These are phyloP conservation scores for Calidris pygmaea DNA, from an alignment of 2,113 vertebrate genomes.

Conservation along the genomic window DNA sequence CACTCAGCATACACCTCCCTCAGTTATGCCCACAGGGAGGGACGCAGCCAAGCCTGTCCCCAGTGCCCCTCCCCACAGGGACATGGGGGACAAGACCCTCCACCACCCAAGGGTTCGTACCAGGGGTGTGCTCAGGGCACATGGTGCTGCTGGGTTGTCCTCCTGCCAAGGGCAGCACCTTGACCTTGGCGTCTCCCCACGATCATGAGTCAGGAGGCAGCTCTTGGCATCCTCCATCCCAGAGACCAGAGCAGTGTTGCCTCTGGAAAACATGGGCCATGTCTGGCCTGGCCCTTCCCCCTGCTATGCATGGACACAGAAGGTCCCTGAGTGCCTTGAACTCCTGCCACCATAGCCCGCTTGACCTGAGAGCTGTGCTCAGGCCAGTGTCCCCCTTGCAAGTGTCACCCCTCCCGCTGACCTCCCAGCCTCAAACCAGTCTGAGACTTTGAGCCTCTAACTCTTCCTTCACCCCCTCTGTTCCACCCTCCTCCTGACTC, in stretches of 20 bases:
- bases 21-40: accelerated
- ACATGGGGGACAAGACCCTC: neutral
- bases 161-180: accelerated
- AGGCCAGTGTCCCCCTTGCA: neutral
- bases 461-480: neutral
- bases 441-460: neutral
- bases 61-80: neutral
- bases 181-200: neutral
- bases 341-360: neutral
- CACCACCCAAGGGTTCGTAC: accelerated
- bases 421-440: neutral
- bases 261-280: neutral
- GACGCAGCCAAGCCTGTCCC: neutral
- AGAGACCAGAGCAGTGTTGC: neutral
- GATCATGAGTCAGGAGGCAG: neutral
- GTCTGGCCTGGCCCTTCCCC: neutral
- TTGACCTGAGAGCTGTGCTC: neutral
- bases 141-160: neutral
- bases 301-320: neutral
- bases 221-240: neutral
- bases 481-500: neutral
- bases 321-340: neutral
- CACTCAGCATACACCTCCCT: accelerated
- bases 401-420: neutral
- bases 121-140: neutral